Base-by-base conservation (phyloP, 2,888 invertebrate genomes). In the Pedicia rivosa region DNA sequence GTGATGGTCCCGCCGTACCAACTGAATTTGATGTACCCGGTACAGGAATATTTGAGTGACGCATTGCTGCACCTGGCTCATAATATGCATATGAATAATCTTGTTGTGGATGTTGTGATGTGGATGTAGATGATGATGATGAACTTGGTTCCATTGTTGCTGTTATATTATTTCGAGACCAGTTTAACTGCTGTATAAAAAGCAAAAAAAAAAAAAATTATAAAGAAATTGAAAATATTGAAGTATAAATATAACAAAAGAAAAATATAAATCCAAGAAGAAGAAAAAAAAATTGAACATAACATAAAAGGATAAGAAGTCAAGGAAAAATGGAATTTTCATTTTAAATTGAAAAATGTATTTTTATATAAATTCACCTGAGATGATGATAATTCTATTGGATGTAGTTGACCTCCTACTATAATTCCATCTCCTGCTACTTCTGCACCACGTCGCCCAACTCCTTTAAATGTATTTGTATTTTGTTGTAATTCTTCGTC, bases 81-180 rank as follows among this genome's bases (percentile, higher is more conserved):
- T 83, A 82, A 55, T 84, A 84, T 14, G 83, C 83, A 56, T 84
- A 84, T 10, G 82, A 79, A 59, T 84, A 84, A 53, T 82, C 83
- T 40, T 61, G 61, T 34, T 59, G 59, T 12, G 44, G 40, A 37
- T 53, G 47, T 46, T 63, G 63, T 33, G 56, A 40, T 45, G 45
- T 39, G 45, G 48, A 40, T 13, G 40, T 38, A 20, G 42, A 40
- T 13, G 42, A 35, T 14, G 42, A 39, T 15, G 67, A 68, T 47
- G 67, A 64, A 46, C 67, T 67, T 38, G 66, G 53, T 45, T 68
- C 67, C 66, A 67, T 66, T n/a, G 66, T 67, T 8, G 66, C 66
- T 27, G 67, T 65, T 20, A 67, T 67, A 43, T 68, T 67, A 49
- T 63, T 65, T 44, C 67, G 60, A 42, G 66, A 65, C 67, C 68